These are phyloP conservation scores for Sterna hirundo DNA, from an alignment of 2,113 vertebrate species.

Conservation along the genomic window DNA sequence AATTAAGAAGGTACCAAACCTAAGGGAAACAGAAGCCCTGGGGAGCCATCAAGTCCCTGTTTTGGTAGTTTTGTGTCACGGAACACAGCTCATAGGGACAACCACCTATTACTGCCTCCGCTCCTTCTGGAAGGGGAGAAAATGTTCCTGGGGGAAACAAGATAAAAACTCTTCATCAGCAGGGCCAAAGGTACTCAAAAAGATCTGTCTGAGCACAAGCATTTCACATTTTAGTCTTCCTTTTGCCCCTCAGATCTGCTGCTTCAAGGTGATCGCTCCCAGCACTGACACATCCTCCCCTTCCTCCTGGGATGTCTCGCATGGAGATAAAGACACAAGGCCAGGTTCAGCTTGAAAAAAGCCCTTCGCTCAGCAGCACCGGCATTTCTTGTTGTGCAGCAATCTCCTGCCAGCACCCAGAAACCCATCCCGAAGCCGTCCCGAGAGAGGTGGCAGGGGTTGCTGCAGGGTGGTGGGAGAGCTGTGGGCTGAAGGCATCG, in stretches of 20 bases:
- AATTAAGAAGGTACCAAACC: neutral
- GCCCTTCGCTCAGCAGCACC: accelerated
- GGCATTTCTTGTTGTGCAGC: neutral
- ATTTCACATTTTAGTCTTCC: neutral
- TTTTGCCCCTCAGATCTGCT: neutral
- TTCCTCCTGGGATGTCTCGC: neutral
- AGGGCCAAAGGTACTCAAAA: neutral
- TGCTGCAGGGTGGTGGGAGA: neutral
- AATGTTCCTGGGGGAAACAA: neutral
- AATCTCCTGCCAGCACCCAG: neutral
- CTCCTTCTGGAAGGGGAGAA: neutral
- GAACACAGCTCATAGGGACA: neutral
- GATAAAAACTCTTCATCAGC: neutral
- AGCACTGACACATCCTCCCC: neutral
- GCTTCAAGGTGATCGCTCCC: accelerated
- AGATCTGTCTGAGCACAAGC: neutral
- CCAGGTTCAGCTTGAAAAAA: neutral
- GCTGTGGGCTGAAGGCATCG: neutral
- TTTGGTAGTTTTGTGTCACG: neutral
- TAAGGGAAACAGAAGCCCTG: neutral
- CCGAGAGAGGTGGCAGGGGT: neutral
- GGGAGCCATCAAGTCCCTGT: neutral
- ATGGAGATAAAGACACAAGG: neutral
- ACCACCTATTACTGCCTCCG: neutral
- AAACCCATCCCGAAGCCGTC: neutral